A percentile compares a stretch with the other conserved stretches of the same genome.
Evolutionary conservation across 2,888 invertebrate species (phyloP).

Genomic region (Eupithecia pulchellata): DNA sequence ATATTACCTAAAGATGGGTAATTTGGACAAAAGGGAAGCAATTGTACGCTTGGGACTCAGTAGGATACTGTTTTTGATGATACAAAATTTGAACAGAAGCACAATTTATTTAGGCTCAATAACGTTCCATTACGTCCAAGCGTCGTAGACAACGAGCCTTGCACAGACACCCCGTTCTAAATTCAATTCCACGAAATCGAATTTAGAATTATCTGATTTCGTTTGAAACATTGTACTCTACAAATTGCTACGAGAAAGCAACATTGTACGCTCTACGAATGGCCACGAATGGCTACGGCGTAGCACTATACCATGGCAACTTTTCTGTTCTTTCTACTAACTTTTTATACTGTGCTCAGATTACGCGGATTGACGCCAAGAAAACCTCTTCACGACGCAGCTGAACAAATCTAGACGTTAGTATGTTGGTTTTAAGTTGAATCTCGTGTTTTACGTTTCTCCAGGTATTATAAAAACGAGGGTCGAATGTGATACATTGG

Average conservation of each 20-base stretch:
- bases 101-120: background rate
- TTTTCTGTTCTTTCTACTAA: background rate
- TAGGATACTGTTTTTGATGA: conserved; percentile 2
- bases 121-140: background rate
- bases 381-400: conserved; percentile 22
- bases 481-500: conserved; percentile 42
- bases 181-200: conserved; percentile 1
- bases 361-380: conserved; percentile 37
- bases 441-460: conserved; percentile 16
- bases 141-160: background rate
- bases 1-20: conserved; percentile 44
- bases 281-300: conserved; percentile 1
- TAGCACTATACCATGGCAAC: conserved; percentile 8
- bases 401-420: conserved; percentile 18
- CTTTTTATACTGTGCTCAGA: conserved; percentile 22
- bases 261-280: conserved; percentile 7
- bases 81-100: background rate
- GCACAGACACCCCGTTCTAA: background rate
- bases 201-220: conserved; percentile 1
- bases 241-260: background rate
- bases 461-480: conserved; percentile 40
- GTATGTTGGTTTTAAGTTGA: conserved; percentile 14
- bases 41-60: conserved; percentile 43
- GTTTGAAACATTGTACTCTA: conserved; percentile 4
- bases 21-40: conserved; percentile 46